Conservation (phyloP, 2,888 invertebrate genomes). For the Vanessa cardui region DNA sequence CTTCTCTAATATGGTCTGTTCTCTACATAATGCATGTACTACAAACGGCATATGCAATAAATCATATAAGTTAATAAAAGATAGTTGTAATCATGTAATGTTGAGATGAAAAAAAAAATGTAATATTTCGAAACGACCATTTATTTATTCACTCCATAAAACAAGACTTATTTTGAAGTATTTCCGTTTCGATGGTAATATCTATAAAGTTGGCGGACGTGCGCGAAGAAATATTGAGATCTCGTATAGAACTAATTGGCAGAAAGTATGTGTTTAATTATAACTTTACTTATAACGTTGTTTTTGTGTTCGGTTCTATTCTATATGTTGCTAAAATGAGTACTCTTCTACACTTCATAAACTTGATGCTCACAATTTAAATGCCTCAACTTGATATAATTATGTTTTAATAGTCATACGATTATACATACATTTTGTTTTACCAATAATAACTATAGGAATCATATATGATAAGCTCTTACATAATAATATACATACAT, state of each 20-base stretch:
- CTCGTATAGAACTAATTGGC: constrained; percentile 50
- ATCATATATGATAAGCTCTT: too few species aligned
- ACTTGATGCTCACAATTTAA: not conserved
- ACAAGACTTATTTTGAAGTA: constrained; percentile 18
- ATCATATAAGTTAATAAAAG: too few species aligned
- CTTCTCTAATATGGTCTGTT: too few species aligned
- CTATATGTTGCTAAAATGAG: constrained; percentile 37
- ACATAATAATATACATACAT: too few species aligned
- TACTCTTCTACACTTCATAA: constrained; percentile 11
- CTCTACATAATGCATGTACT: too few species aligned
- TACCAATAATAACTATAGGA: too few species aligned
- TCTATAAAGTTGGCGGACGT: constrained; percentile 21
- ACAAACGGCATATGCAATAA: too few species aligned
- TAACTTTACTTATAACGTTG: constrained; percentile 34
- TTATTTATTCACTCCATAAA: constrained; percentile 16
- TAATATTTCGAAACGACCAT: not conserved
- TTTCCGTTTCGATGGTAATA: constrained; percentile 25
- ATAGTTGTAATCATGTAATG: too few species aligned
- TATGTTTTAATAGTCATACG: too few species aligned
- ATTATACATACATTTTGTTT: too few species aligned
- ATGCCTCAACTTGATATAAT: too few species aligned
- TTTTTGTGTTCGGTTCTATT: constrained; percentile 43
- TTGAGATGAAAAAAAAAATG: not conserved
- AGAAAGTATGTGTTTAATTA: constrained; percentile 49
- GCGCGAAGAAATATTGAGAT: constrained; percentile 45